phyloP scores from a whole-genome alignment of 1,140 invertebrate species.

The Pantala flavescens region DNA sequence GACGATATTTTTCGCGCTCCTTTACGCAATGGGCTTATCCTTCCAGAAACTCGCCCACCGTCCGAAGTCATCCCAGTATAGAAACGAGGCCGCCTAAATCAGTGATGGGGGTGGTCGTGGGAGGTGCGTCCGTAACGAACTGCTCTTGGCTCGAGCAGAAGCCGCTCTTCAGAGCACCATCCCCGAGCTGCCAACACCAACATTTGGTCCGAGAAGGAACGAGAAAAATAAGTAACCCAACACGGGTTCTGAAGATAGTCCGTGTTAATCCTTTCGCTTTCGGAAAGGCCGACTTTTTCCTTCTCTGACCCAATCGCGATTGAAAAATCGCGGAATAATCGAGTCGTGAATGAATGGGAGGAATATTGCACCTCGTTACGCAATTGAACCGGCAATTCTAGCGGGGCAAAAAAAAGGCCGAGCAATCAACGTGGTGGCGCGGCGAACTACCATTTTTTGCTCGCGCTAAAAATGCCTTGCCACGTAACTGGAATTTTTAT shows the following conservation, averaged over 20 bases:
- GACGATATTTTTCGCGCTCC: too few relatives aligned
- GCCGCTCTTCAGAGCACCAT: neutral
- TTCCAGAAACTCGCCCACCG: neutral
- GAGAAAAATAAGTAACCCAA: neutral
- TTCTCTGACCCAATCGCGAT: too few relatives aligned
- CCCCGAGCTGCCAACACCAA: neutral
- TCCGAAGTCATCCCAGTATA: neutral
- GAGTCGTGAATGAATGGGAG: too few relatives aligned
- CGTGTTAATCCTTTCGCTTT: neutral
- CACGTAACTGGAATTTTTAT: too few relatives aligned
- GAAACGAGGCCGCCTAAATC: slow-evolving; percentile 3
- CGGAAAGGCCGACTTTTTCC: neutral
- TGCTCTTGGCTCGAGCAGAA: neutral
- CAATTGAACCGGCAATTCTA: too few relatives aligned
- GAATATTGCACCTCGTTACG: too few relatives aligned
- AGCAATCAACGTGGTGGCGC: too few relatives aligned
- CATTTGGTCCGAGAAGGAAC: neutral
- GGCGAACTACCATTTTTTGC: too few relatives aligned
- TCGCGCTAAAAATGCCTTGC: too few relatives aligned
- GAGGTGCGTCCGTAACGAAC: neutral
- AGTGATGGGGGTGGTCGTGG: neutral
- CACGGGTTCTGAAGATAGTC: neutral
- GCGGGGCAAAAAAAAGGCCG: too few relatives aligned
- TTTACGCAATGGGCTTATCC: too few relatives aligned
- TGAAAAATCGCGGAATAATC: too few relatives aligned